Base-by-base conservation (phyloP, 53 echinoderm and acorn worm species). In the Echinarachnius parma region DNA sequence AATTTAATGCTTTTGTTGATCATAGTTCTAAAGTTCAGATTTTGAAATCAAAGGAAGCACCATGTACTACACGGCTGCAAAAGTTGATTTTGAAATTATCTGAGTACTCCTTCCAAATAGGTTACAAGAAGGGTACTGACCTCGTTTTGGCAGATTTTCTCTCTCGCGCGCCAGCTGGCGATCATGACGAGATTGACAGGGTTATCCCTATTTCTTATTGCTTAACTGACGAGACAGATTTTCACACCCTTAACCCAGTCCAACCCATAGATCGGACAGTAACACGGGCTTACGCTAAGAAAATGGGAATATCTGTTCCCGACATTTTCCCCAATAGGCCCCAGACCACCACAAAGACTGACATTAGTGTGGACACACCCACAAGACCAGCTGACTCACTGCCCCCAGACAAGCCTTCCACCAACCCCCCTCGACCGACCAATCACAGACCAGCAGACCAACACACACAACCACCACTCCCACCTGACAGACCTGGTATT, bases 111-210 rank as follows among this genome's bases (percentile, higher is more conserved):
- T 82, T 82, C 23, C 16, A 82, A 36, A 54, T 82, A 24, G 54
- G 54, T 62, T 82, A 82, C 46, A 82, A 75, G 54, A 82, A 82
- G 47, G 82, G 60, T 21, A 75, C 64, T 28, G 82, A 82, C 21
- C 28, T 81, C 16, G 75, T 75, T 53, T 62, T 81, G 47, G 82
- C 82, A 44, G 82, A 81, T 62, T 62, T 82, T 81, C 61, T 61
- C 13, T 71, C 81, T 47, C 21, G 70, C 13, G 59, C 59, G 5
- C 68, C 61, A 2, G 2, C 0, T 34, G 34, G 16, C 5, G 21
- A 34, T 3, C 33, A n/a, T 3, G 33, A 9, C 2, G 60, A 60
- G 9, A 60, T 60, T 4, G 60, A 60, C 9, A 34, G 8, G 16
- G 60, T 60, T 2, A 13, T 60, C 0, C 60, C 60, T 0, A 60